Evolutionary conservation across 2,113 vertebrate genomes (phyloP).

Genomic region (Pelodiscus sinensis): DNA sequence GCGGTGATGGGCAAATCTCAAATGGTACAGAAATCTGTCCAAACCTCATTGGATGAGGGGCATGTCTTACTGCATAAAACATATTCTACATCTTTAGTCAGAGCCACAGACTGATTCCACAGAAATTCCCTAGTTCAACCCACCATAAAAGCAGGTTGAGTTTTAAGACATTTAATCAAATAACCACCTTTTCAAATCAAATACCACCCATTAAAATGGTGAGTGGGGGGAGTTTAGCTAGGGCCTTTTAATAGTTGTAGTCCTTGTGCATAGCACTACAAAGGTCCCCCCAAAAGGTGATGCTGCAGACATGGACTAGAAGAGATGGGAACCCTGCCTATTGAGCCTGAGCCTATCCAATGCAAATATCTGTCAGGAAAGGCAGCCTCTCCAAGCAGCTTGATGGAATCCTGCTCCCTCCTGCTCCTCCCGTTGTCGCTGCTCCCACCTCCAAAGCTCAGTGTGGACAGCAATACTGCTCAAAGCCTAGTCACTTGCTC

Average conservation of each 20-base stretch:
- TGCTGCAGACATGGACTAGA: not conserved
- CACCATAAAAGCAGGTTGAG: not conserved
- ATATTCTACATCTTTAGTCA: too few relatives aligned
- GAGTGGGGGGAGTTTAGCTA: not conserved
- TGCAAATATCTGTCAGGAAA: not conserved
- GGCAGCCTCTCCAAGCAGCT: not conserved
- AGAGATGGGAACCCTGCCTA: not conserved
- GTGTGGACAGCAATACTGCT: not conserved
- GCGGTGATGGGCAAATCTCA: not conserved
- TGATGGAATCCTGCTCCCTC: not conserved
- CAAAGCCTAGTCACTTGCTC: not conserved
- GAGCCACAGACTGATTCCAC: fast-evolving
- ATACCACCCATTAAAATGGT: not conserved
- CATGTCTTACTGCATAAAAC: not conserved
- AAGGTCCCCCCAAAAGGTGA: not conserved
- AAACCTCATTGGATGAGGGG: not conserved
- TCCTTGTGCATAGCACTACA: not conserved
- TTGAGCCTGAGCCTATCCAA: not conserved
- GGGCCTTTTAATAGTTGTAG: not conserved
- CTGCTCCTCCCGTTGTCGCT: not conserved
- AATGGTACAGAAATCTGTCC: not conserved
- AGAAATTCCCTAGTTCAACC: not conserved
- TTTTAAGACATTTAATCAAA: not conserved
- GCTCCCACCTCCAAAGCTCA: not conserved
- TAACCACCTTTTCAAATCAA: not conserved